These are phyloP conservation scores for Salvelinus namaycush DNA, from an alignment of 2,113 vertebrate genomes.

Conservation along the genomic window DNA sequence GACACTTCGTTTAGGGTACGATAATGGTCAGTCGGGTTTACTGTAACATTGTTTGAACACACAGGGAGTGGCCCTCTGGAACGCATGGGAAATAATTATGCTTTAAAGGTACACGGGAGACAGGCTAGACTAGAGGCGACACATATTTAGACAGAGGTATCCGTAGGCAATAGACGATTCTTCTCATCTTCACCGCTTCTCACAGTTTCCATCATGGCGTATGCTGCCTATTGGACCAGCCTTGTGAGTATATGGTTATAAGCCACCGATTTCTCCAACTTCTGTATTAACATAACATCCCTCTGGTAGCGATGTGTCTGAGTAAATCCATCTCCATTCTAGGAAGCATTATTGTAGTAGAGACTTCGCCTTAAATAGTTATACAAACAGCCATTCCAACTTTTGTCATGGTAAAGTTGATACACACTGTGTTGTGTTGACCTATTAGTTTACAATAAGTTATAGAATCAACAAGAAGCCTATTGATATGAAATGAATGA, in stretches of 20 bases:
- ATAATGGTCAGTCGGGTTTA: not conserved
- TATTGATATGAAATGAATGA: not conserved
- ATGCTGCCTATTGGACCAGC: conserved; percentile 62
- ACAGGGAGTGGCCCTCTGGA: conserved; percentile 55
- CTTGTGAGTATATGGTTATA: conserved; percentile 62
- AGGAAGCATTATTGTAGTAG: conserved; percentile 5
- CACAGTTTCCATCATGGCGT: conserved; percentile 61
- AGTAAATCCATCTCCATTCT: not conserved
- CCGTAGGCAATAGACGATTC: not conserved
- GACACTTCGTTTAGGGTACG: not conserved
- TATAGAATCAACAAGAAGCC: conserved; percentile 3
- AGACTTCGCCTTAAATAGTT: not conserved
- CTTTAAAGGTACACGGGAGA: conserved; percentile 4
- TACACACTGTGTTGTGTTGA: not conserved
- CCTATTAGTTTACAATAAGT: not conserved
- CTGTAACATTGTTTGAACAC: not conserved
- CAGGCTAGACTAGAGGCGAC: not conserved
- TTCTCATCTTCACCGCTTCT: not conserved
- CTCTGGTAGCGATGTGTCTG: not conserved
- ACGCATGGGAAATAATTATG: conserved; percentile 9
- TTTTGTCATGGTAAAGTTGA: not conserved
- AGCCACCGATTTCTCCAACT: not conserved
- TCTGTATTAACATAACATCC: not conserved
- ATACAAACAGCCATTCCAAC: not conserved
- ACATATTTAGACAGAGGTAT: not conserved